These are phyloP conservation scores for Xerus rutilus DNA, from an alignment of 2,797 vertebrate genomes.

Conservation along the genomic window DNA sequence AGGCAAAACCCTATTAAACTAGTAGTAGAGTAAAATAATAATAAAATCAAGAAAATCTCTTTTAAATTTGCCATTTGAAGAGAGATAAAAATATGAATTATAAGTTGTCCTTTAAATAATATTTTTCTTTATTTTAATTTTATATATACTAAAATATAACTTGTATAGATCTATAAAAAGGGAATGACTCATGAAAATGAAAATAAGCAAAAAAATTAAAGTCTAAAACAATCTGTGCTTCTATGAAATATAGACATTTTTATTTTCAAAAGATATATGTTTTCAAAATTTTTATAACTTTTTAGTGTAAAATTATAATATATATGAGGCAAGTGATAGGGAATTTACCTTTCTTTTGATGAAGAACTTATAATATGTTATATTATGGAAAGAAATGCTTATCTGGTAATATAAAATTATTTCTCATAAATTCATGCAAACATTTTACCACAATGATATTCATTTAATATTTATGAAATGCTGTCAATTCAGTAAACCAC, in stretches of 20 bases:
- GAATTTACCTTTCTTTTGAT: slow-evolving; percentile 56
- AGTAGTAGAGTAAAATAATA: slow-evolving; percentile 32
- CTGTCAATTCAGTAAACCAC: background rate
- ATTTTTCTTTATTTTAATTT: slow-evolving; percentile 32
- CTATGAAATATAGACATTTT: background rate
- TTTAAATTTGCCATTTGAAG: background rate
- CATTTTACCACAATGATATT: slow-evolving; percentile 41
- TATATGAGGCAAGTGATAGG: slow-evolving; percentile 68
- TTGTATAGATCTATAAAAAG: background rate
- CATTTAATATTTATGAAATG: slow-evolving; percentile 48
- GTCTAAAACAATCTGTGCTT: slow-evolving; percentile 21
- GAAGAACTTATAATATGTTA: slow-evolving; percentile 42
- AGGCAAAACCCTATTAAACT: background rate
- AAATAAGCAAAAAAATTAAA: background rate
- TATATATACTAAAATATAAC: slow-evolving; percentile 1
- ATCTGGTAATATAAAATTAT: slow-evolving; percentile 25
- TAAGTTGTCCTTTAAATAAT: background rate
- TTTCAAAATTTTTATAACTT: slow-evolving; percentile 13
- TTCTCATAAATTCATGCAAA: slow-evolving; percentile 34
- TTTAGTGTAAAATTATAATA: slow-evolving; percentile 27
- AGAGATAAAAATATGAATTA: background rate
- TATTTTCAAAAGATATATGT: background rate
- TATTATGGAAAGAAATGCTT: slow-evolving; percentile 69
- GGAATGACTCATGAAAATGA: background rate
- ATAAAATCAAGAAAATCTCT: background rate